Evolutionary conservation across 2,888 invertebrate species (phyloP), one percentile per base, ranked within the genome.

Genomic region (Deilephila porcellus): DNA sequence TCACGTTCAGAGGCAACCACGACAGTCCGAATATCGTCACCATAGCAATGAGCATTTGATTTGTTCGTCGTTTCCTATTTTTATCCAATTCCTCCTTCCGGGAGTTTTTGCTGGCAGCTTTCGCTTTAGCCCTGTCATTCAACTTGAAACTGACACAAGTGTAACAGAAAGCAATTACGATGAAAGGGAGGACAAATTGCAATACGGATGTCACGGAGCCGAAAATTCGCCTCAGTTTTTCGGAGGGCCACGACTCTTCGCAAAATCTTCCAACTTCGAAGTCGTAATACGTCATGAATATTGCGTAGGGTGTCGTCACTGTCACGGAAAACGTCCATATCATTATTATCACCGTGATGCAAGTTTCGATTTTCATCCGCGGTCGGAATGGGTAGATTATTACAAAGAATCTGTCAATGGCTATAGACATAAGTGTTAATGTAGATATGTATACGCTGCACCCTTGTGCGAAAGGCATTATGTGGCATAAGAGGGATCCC

Each of bases 371-470:
- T 89, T 97, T 98, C 98, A 99, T 99, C 77, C 99, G 96, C 4
- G 98, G 98, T 86, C 97, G 96, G 92, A 99, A 99, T 0, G 99
- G 99, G 89, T 99, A 98, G 78, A 99, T 98, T 81, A 99, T 99
- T 77, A 99, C 99, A 90, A 99, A 98, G 93, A 98, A 99, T 74
- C 99, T 96, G 94, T 99, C 99, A 76, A 99, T 97, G 71, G 99
- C 99, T 83, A 99, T 99, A 79, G 99, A 98, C 81, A 98, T 99
- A 78, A 99, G 96, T 6, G 99, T 99, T 83, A 99, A 95, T 0
- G 99, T 99, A 76, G 99, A 99, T 86, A 99, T 99, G 95, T 99
- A 99, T 80, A 99, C 99, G 88, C 98, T 98, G 84, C 98, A 98
- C 73, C 99, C 99, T 91, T 98, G 98, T 74, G 98, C 97, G 91